Evolutionary conservation across 2,113 vertebrate genomes (phyloP), one percentile per base, ranked within the genome.

Genomic region (Cyprinus carpio): DNA sequence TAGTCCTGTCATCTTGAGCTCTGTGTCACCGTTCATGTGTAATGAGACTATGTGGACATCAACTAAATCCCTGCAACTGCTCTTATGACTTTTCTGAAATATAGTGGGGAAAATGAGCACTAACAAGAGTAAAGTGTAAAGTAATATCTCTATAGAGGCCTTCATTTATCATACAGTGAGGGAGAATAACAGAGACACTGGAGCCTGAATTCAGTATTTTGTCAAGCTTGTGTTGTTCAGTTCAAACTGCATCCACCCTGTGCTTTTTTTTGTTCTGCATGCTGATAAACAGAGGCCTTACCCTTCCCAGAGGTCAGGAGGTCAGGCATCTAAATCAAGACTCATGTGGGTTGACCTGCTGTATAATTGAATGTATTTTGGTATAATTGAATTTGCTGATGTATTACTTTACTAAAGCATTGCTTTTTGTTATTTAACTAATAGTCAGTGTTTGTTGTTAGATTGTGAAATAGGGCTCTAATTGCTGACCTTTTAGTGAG

Each of bases 401-500:
- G 60, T 80, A 40, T 46, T 46, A 43, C 46, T 67, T 49, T n/a
- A 25, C 31, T 60, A 60, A 74, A 56, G 37, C 31, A 12, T 18
- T 15, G 8, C 9, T 60, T 8, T 29, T 74, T 77, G 69, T 37
- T 80, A 20, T 83, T 46, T 49, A 78, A 81, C 85, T 58, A 82
- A 16, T 62, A 40, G 65, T 58, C n/a, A 34, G 27, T 37, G 65
- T 51, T 81, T 62, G 18, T 65, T 62, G 25, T 62, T 29, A 85
- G 84, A 51, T 65, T 64, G 62, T 81, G 85, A 78, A 88, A 81
- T 23, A 51, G 31, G 86, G 16, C 81, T 67, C 64, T 90, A 92
- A 92, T 91, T 91, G 87, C 77, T 91, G 91, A 91, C 92, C 93
- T 93, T 89, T 89, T 49, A 81, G 31, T 90, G 89, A 92, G 89